These are phyloP conservation scores for Chrysotoxum bicinctum DNA, from an alignment of 2,888 invertebrate species.

Conservation along the genomic window DNA sequence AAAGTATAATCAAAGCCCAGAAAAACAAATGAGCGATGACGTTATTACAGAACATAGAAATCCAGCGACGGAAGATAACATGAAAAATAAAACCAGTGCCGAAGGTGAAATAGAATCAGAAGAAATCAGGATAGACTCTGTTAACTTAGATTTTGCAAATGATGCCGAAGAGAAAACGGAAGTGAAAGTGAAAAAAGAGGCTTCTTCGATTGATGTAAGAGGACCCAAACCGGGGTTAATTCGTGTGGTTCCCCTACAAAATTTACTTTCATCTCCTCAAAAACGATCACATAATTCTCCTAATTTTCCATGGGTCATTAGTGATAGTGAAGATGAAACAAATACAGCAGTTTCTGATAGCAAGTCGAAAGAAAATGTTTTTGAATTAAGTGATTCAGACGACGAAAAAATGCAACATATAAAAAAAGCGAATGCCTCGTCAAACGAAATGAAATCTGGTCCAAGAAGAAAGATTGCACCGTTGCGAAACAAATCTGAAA, in stretches of 20 bases:
- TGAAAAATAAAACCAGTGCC: too few relatives aligned
- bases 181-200: too few relatives aligned
- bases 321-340: conserved; percentile 45
- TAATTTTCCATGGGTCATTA: conserved; percentile 40
- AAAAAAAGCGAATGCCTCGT: background rate
- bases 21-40: background rate
- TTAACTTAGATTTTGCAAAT: too few relatives aligned
- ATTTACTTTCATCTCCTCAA: conserved; percentile 39
- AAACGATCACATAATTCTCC: background rate
- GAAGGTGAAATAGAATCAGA: background rate
- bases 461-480: conserved; percentile 24
- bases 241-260: conserved; percentile 57
- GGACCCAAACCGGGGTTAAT: conserved; percentile 33
- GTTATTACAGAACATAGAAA: background rate
- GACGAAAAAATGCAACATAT: background rate
- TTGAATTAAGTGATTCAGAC: conserved; percentile 56
- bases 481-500: conserved; percentile 5
- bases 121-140: background rate
- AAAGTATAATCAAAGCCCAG: background rate
- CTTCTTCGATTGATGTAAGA: background rate
- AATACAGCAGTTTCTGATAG: background rate
- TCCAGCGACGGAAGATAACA: background rate
- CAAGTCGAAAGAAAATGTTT: conserved; percentile 5
- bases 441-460: conserved; percentile 5
- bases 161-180: background rate